Evolutionary conservation across 2,797 vertebrate genomes (phyloP), one percentile per base, ranked within the genome.

Genomic region (Eulemur coronatus): DNA sequence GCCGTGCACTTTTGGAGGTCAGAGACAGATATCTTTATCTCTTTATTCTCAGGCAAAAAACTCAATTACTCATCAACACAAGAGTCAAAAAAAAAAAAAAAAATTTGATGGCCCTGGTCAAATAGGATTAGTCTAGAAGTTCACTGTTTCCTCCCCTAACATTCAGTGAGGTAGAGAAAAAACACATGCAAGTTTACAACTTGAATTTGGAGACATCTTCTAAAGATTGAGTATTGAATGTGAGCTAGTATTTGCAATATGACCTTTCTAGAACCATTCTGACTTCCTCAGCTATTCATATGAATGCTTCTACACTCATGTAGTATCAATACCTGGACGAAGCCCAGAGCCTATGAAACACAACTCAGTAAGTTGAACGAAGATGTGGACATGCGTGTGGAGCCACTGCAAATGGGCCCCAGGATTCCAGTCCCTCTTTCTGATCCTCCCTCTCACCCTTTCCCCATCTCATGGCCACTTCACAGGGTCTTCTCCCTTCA

Each of bases 391-490:
- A 13, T 48, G 57, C 7, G 1, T 24, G 30, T 24, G n/a, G 33
- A 70, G 50, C 41, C 17, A 7, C 38, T 30, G 15, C 30, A 59
- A 38, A 17, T 9, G 38, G 15, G 15, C 26, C 28, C 35, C 33
- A 13, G 48, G 38, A 12, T 7, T 75, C 69, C 35, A 70, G 8
- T 9, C 46, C 2, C 18, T 18, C 41, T 14, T 30, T 43, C 30
- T 46, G 48, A 2, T 7, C 59, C 15, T 33, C 48, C 5, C 5
- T 28, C 41, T 12, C 3, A 0, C 6, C 5, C 7, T 50, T 1
- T 61, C n/a, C 7, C 24, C 55, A 6, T 14, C 30, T 43, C 7
- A 28, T 52, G 20, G 30, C 7, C 2, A 46, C 55, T n/a, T 52
- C 50, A 24, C 7, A 3, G 43, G 35, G 38, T 33, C n/a, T 30